Evolutionary conservation across 2,888 invertebrate genomes (phyloP).

Genomic region (Stenoptilia bipunctidactyla): DNA sequence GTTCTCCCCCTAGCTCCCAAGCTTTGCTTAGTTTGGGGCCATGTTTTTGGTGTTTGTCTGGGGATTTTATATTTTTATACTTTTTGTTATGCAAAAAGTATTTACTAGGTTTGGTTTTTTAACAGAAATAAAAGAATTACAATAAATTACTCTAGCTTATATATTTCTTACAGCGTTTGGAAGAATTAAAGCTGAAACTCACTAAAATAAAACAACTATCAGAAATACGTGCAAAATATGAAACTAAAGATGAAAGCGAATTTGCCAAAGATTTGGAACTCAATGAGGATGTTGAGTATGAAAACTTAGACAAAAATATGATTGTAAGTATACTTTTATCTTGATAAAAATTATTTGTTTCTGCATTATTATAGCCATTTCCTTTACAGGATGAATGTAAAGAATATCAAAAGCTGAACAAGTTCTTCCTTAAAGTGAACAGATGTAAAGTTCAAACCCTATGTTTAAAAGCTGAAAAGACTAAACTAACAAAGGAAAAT

Average conservation of each 20-base stretch:
- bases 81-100: too few species aligned
- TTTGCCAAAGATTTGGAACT: constrained; percentile 23
- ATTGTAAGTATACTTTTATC: constrained; percentile 42
- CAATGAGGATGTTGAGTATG: constrained; percentile 26
- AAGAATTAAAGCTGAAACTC: constrained; percentile 67
- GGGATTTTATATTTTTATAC: too few species aligned
- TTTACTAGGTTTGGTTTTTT: too few species aligned
- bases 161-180: constrained; percentile 46
- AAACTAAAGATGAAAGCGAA: constrained; percentile 70
- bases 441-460: constrained; percentile 50
- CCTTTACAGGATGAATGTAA: constrained; percentile 54
- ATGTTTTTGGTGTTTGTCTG: too few species aligned
- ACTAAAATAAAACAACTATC: constrained; percentile 72
- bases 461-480: constrained; percentile 48
- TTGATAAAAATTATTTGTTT: too few species aligned
- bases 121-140: too few species aligned
- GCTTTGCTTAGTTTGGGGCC: too few species aligned
- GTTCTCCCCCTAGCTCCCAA: too few species aligned
- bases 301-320: constrained; percentile 47
- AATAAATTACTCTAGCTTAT: too few species aligned
- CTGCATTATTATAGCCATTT: too few species aligned
- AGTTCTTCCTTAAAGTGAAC: constrained; percentile 74
- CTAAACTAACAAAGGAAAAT: constrained; percentile 72
- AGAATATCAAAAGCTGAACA: constrained; percentile 74
- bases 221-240: constrained; percentile 76